Base-by-base conservation (phyloP, 1,140 invertebrate species). In the Glossosoma conforme region DNA sequence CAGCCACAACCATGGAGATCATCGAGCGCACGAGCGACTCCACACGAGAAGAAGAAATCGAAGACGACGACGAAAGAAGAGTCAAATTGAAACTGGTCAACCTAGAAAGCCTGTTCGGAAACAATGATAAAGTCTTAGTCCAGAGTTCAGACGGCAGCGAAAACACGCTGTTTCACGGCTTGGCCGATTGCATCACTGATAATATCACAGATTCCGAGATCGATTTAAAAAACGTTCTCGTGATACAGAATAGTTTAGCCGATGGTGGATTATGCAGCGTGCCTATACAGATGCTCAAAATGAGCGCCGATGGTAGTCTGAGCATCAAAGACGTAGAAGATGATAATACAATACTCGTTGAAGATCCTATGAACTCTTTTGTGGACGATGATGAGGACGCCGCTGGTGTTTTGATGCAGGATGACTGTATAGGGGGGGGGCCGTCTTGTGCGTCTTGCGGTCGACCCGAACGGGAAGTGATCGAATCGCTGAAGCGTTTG, bases 21-120 rank as follows among this genome's bases (percentile, higher is more conserved):
- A 42, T 50, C 6, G 17, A 42, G 11, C n/a, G n/a, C 33, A 47
- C n/a, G 36, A 40, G 3, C 24, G n/a, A 50, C 10, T 28, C 46
- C 25, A 21, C 13, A 8, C 36, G 13, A 5, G 10, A 28, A 3
- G 15, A 19, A 15, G 18, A 43, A 17, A 24, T 15, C 28, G 24
- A 36, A n/a, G 3, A 25, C 4, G 28, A 50, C 11, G 15, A n/a
- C 13, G 18, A 22, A 19, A 20, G 11, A 8, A 50, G 43, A 43
- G 28, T 50, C 2, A 50, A 50, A 43, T 50, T 50, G 14, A 50
- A 50, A 50, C 19, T 50, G 1, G 40, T 50, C 2, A 50, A 50
- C 18, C 17, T 50, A 1, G 38, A 50, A 30, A 21, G 38, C 1
- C 13, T 50, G 6, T 50, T 50, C 14, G 3, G 28, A 13, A 19